Base-by-base conservation (phyloP, 2,113 vertebrate genomes). In the Paedocypris sp. region DNA sequence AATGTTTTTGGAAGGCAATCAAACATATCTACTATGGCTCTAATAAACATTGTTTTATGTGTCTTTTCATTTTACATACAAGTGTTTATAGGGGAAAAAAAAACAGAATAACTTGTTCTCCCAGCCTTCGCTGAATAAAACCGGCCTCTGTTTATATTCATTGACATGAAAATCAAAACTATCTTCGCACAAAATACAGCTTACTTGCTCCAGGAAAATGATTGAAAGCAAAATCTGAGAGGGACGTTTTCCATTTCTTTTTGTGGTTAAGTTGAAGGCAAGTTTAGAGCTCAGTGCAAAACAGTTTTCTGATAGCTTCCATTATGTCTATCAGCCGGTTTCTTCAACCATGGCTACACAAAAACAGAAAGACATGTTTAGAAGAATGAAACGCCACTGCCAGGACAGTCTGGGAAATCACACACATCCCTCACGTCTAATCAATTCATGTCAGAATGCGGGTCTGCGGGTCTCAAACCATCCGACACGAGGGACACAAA, bases 341-440 rank as follows among this genome's bases (percentile, higher is more conserved):
- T 23, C 9, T 29, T 56, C 23, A 41, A 10, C 35, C 35, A 56
- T n/a, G 15, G 23, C 2, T 6, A 1, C 29, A 8, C 5, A 28
- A 41, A 41, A 29, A 28, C 35, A 4, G 19, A 25, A 36, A 53
- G 23, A 19, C 5, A 41, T 13, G 16, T 26, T 13, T 23, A 16
- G 11, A 41, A 18, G 36, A 56, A 56, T 26, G 23, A 41, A 39
- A 56, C 73, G 76, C 53, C 48, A 66, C 59, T n/a, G n/a, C n/a
- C n/a, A 72, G 71, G 67, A 51, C 66, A 61, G 67, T 73, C 38
- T 66, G 57, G 68, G 7, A 73, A 68, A 80, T 73, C 47, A 3
- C 67, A 66, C 57, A 51, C 72, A 80, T 80, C 66, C 42, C 64
- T 82, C 75, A 72, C 46, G 71, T 60, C 68, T 68, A 72, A 74